These are phyloP conservation scores for Montipora capitata DNA, from an alignment of 92 coral and sea anemone genomes.

Conservation along the genomic window DNA sequence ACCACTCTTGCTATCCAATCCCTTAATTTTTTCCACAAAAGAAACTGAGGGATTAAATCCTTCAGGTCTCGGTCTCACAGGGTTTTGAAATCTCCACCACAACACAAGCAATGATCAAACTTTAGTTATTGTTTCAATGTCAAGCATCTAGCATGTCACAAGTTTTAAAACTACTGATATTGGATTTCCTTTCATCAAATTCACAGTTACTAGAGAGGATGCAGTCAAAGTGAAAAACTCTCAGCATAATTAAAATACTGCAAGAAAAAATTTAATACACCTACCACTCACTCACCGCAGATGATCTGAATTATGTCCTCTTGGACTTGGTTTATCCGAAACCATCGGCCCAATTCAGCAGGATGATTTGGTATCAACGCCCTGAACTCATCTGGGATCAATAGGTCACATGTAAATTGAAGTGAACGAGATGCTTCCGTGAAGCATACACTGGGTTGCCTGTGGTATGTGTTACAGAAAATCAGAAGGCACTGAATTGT, in stretches of 20 bases:
- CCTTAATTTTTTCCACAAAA: background rate
- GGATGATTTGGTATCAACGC: conserved; percentile 4
- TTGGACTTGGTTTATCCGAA: conserved; percentile 4
- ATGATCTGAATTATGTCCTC: conserved; percentile 14
- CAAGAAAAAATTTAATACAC: background rate
- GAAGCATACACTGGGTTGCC: no score
- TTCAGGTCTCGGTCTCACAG: background rate
- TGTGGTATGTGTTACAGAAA: no score
- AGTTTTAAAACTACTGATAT: background rate
- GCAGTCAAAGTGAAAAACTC: conserved; percentile 1
- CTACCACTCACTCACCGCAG: conserved; percentile 18
- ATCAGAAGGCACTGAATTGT: no score
- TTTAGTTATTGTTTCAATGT: no score
- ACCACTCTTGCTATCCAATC: background rate
- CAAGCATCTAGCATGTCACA: background rate
- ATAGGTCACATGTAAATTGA: no score
- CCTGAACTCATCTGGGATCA: no score
- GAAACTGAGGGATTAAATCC: conserved; percentile 7
- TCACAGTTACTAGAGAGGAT: background rate
- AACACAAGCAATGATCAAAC: no score
- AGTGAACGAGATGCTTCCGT: no score
- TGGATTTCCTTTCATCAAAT: conserved; percentile 1
- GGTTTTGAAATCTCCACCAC: no score
- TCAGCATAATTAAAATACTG: conserved; percentile 3
- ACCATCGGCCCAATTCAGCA: conserved; percentile 24